Percentiles rank a stretch among this genome's conserved stretches.
Evolutionary conservation across 53 echinoderm and acorn worm genomes (phyloP).

Genomic region (Antedon mediterranea): DNA sequence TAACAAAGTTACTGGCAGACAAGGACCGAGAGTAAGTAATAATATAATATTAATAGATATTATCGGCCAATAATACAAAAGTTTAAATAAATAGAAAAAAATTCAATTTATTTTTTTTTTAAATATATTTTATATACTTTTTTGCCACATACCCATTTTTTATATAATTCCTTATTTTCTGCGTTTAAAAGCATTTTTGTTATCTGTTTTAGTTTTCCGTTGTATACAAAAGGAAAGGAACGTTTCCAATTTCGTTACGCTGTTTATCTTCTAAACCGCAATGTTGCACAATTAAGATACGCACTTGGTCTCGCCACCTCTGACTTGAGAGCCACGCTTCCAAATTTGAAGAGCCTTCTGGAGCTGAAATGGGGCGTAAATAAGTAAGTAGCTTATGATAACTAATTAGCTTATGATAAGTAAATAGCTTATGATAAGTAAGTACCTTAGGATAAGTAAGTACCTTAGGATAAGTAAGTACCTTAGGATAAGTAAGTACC

Average conservation of each 20-base stretch:
- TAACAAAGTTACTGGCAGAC: conserved; percentile 64
- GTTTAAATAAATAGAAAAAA: too few relatives aligned
- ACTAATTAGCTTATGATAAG: not conserved
- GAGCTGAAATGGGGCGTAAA: conserved; percentile 78
- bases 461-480: not conserved
- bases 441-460: not conserved
- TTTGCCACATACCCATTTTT: too few relatives aligned
- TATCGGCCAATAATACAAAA: too few relatives aligned
- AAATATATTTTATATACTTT: too few relatives aligned
- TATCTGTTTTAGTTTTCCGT: conserved; percentile 54
- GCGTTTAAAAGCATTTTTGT: not conserved
- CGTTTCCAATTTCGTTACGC: conserved; percentile 94
- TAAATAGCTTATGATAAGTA: not conserved
- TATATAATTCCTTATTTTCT: too few relatives aligned
- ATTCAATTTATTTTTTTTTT: too few relatives aligned
- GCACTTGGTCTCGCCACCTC: conserved; percentile 50
- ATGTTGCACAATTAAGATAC: conserved; percentile 71
- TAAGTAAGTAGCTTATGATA: conserved; percentile 27
- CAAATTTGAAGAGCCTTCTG: conserved; percentile 70
- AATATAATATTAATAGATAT: too few relatives aligned
- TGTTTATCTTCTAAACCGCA: conserved; percentile 80
- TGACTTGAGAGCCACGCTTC: conserved; percentile 70
- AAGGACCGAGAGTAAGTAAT: conserved; percentile 98
- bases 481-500: too few relatives aligned
- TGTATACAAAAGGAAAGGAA: conserved; percentile 78